Evolutionary conservation across 2,888 invertebrate genomes (phyloP).

Genomic region (Pristionchus maxplancki): DNA sequence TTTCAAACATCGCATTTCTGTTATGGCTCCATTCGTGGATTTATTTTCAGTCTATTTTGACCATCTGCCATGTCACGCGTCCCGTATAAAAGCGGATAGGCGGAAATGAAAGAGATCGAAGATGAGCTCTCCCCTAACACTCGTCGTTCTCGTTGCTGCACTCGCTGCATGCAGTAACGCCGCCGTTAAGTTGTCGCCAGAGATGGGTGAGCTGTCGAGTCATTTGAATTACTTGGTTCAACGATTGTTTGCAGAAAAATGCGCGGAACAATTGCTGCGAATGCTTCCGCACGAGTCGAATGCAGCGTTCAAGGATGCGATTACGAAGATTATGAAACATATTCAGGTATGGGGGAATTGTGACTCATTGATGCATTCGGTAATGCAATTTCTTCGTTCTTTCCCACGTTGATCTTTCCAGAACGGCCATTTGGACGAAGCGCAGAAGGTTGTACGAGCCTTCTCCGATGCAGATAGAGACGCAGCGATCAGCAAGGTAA

Average conservation of each 20-base stretch:
- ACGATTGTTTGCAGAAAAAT: too few species aligned
- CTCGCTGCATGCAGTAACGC: background rate
- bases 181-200: background rate
- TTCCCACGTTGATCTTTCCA: too few species aligned
- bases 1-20: background rate
- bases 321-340: constrained; percentile 7
- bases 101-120: background rate
- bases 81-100: background rate
- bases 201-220: background rate
- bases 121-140: background rate
- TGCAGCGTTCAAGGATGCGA: background rate
- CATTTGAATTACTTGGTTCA: too few species aligned
- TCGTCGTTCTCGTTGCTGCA: background rate
- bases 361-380: too few species aligned
- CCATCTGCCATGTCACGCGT: background rate
- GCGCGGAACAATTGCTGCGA: background rate
- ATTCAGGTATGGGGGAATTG: background rate
- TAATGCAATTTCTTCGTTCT: too few species aligned
- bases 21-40: background rate
- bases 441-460: background rate
- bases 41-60: background rate
- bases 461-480: background rate
- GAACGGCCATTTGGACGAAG: background rate
- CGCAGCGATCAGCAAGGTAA: background rate
- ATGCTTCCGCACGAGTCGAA: background rate